Base-by-base conservation (phyloP, 2,888 invertebrate species). In the Gastrophysa polygoni region DNA sequence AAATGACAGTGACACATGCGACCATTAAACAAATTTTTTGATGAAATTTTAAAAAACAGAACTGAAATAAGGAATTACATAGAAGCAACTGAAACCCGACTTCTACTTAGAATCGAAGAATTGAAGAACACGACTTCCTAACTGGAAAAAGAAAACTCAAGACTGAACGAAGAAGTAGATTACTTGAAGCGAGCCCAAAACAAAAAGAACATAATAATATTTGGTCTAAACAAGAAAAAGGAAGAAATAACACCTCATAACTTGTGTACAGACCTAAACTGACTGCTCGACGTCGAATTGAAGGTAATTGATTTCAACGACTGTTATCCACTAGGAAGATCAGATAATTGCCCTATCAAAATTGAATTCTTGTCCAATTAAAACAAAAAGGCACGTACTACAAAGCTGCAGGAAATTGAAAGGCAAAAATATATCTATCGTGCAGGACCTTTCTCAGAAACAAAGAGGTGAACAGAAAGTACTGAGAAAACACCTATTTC, bases 71-170 rank as follows among this genome's bases (percentile, higher is more conserved):
- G 29, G 50, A 50, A 50, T 50, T 29, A 29, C n/a, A 50, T 50
- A 14, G 29, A 29, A 50, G 50, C 50, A 50, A 50, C 50, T 50
- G 50, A 50, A 50, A 50, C 50, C 28, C 50, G 50, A 50, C 50
- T 50, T 24, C 16, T 16, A 50, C 28, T 50, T 7, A 50, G 29
- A 50, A 50, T 50, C 29, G 50, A 50, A 17, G 50, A 50, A 48
- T 48, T 48, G 10, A 48, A 48, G 48, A 48, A 48, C 48, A 48
- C 48, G 2, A 48, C 20, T 48, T 48, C 21, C 21, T 24, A 48
- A 48, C 16, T 48, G 21, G 48, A 48, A 48, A 48, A 48, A 48
- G 48, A 48, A 48, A 48, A 48, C 48, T 21, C 21, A 21, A 29
- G 50, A 50, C 50, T 50, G 29, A 50, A 50, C n/a, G 50, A 29